Percentiles rank a stretch among this genome's conserved stretches.
Evolutionary conservation across 1,140 invertebrate species (phyloP).

Genomic region (Trachelipus rathkii): DNA sequence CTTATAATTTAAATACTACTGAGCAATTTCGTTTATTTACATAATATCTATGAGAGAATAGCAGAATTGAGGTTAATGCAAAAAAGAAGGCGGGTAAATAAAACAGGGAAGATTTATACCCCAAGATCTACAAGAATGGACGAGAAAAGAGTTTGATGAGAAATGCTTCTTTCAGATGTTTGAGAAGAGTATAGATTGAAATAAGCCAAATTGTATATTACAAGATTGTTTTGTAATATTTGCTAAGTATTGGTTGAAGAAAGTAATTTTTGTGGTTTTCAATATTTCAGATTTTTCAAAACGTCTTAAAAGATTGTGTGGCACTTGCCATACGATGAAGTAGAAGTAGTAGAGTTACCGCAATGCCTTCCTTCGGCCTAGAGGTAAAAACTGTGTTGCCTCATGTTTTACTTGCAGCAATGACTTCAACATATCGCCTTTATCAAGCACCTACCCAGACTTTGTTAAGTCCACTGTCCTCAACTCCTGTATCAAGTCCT

Average conservation of each 20-base stretch:
- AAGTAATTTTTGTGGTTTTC: background rate
- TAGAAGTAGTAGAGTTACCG: conserved; percentile 69
- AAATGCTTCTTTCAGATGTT: conserved; percentile 7
- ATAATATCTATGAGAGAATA: too few species aligned
- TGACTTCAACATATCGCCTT: conserved; percentile 75
- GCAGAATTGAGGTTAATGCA: too few species aligned
- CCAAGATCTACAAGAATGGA: too few species aligned
- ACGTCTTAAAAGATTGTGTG: conserved; percentile 66
- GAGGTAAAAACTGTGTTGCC: conserved; percentile 64
- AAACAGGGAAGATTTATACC: too few species aligned
- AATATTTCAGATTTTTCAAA: conserved; percentile 51
- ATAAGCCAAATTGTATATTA: background rate
- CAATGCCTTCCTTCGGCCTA: conserved; percentile 62
- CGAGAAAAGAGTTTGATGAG: too few species aligned
- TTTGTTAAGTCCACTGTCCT: too few species aligned
- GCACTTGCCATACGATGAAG: conserved; percentile 66
- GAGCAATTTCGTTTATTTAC: too few species aligned
- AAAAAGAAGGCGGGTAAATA: too few species aligned
- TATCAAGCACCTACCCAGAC: conserved; percentile 58
- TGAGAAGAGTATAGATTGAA: background rate
- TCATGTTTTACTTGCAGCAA: conserved; percentile 77
- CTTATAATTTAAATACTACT: too few species aligned
- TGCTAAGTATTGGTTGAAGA: too few species aligned
- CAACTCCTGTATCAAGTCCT: conserved; percentile 21
- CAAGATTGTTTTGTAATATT: background rate